Conservation (phyloP, 2,797 vertebrate genomes). For the Gambelia wislizenii region DNA sequence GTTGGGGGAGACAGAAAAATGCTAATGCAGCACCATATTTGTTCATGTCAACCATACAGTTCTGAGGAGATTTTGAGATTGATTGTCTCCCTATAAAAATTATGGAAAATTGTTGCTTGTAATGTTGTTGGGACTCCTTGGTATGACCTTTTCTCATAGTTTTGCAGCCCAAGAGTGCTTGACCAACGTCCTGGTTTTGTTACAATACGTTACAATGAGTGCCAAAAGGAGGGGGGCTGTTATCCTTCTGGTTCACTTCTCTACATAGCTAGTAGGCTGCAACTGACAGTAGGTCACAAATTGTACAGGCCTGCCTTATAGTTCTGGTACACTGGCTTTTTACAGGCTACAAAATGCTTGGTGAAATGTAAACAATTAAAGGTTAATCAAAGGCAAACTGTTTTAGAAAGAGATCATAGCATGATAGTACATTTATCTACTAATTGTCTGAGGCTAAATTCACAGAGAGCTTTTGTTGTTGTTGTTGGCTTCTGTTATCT, state of each 20-base stretch:
- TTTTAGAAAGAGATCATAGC: conserved; percentile 54
- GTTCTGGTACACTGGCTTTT: conserved; percentile 10
- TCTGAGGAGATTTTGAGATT: neutral
- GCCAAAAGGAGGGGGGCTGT: neutral
- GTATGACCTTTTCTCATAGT: conserved; percentile 16
- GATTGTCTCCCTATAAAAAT: neutral
- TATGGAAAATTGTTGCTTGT: neutral
- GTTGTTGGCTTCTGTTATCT: conserved; percentile 61
- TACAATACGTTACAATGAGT: no score
- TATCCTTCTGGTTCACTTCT: neutral
- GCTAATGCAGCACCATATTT: no score
- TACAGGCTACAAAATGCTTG: conserved; percentile 25
- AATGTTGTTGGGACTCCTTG: neutral
- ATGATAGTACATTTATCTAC: conserved; percentile 61
- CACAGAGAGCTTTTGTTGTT: conserved; percentile 41
- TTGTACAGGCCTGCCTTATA: neutral
- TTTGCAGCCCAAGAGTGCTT: neutral
- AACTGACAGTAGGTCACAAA: neutral
- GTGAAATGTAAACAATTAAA: conserved; percentile 68
- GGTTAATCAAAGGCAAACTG: conserved; percentile 65
- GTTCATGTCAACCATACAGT: no score
- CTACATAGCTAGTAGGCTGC: neutral
- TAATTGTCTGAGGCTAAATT: conserved; percentile 64
- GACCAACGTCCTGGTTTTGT: neutral
- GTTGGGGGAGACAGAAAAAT: no score